phyloP scores from a whole-genome alignment of 92 coral and sea anemone genomes.

The Palythoa heliodiscus region DNA sequence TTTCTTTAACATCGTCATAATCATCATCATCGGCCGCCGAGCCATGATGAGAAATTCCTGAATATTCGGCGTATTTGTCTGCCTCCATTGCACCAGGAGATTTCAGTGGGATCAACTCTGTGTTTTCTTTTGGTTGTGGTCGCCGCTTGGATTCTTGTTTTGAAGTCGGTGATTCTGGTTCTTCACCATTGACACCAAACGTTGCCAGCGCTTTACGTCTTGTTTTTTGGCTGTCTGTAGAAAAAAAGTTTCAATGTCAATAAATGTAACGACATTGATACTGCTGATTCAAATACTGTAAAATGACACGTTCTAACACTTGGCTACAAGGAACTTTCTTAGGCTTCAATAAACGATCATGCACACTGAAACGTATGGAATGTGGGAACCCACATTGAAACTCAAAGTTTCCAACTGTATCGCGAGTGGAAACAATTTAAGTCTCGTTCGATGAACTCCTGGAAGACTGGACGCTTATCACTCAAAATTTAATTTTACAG shows the following conservation, averaged over 20 bases:
- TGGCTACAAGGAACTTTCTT: no score
- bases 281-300: no score
- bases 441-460: no score
- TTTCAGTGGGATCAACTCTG: conserved; percentile 11
- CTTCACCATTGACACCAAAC: not conserved
- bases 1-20: conserved; percentile 28
- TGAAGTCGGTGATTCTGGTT: not conserved
- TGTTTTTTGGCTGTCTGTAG: not conserved
- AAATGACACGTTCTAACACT: no score
- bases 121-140: not conserved
- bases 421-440: no score
- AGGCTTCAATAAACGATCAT: no score
- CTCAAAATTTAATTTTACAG: no score
- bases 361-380: no score
- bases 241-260: not conserved
- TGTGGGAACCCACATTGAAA: no score
- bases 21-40: not conserved
- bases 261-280: not conserved
- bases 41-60: conserved; percentile 13
- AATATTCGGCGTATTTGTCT: conserved; percentile 12
- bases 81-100: not conserved
- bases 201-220: conserved; percentile 2
- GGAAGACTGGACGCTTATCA: no score
- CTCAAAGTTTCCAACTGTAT: no score
- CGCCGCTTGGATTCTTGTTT: not conserved